A percentile compares a stretch with the other conserved stretches of the same genome.
Conservation (phyloP, 2,113 vertebrate genomes). For the Platanista minor region DNA sequence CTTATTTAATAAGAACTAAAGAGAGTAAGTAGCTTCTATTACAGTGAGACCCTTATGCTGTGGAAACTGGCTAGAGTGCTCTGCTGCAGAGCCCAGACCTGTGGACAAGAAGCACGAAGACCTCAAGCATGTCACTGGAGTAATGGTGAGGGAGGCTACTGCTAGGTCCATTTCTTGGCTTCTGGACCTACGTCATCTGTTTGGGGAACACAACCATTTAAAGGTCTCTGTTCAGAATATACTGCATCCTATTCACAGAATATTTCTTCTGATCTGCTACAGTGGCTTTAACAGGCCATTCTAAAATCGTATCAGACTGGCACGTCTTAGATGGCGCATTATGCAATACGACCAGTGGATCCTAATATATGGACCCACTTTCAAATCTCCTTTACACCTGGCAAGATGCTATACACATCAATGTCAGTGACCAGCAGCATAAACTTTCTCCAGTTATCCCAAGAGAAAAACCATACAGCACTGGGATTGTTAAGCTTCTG, state of each 20-base stretch:
- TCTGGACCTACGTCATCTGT: not conserved
- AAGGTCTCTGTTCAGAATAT: not conserved
- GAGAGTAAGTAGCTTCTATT: not conserved
- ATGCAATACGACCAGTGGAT: not conserved
- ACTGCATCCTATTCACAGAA: not conserved
- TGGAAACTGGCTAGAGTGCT: not conserved
- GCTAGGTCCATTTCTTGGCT: not conserved
- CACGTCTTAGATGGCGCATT: not conserved
- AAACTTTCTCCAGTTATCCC: not conserved
- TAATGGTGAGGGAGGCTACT: not conserved
- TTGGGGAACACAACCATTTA: not conserved
- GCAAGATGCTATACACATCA: not conserved
- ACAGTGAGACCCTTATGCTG: not conserved
- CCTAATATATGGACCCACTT: too few relatives aligned
- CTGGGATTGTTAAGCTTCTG: not conserved
- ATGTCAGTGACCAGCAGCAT: not conserved
- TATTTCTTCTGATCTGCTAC: not conserved
- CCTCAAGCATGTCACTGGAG: accelerated
- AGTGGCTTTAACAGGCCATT: not conserved
- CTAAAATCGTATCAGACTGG: not conserved
- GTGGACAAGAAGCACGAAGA: not conserved
- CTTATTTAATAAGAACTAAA: not conserved
- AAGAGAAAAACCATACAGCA: not conserved
- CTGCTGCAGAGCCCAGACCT: not conserved
- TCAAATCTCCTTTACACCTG: not conserved